These are phyloP conservation scores for Macrosiphum euphorbiae DNA, from an alignment of 2,888 invertebrate genomes.

Conservation along the genomic window DNA sequence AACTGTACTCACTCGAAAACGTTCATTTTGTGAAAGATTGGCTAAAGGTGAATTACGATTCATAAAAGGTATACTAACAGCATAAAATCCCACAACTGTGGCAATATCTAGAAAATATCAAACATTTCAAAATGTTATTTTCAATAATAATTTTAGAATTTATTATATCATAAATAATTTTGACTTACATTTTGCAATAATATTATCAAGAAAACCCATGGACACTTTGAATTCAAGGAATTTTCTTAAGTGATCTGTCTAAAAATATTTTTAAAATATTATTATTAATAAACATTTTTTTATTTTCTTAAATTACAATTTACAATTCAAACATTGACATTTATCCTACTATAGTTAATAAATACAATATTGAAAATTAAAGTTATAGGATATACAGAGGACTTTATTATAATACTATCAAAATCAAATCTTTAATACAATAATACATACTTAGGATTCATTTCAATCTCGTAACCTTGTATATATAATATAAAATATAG, in stretches of 20 bases:
- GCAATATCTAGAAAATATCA: constrained; percentile 81
- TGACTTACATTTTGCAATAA: constrained; percentile 91
- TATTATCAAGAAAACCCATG: constrained; percentile 96
- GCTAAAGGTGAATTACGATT: constrained; percentile 79
- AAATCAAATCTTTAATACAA: background rate
- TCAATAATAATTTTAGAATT: background rate
- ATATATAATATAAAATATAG: background rate
- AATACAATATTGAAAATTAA: background rate
- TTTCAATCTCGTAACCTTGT: background rate
- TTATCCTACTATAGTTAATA: background rate
- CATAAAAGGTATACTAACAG: constrained; percentile 95
- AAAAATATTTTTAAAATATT: constrained; percentile 70
- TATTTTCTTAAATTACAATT: background rate
- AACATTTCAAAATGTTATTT: constrained; percentile 42
- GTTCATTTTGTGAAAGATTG: constrained; percentile 78
- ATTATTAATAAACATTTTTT: background rate
- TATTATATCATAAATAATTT: constrained; percentile 25
- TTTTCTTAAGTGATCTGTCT: constrained; percentile 85
- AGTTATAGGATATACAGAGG: background rate
- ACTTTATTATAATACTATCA: background rate
- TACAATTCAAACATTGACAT: background rate
- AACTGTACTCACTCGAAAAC: constrained; percentile 78
- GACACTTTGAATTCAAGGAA: constrained; percentile 90
- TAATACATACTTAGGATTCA: background rate
- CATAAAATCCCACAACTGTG: constrained; percentile 95